Evolutionary conservation across 2,113 vertebrate genomes (phyloP).

Genomic region (Salvelinus sp.): DNA sequence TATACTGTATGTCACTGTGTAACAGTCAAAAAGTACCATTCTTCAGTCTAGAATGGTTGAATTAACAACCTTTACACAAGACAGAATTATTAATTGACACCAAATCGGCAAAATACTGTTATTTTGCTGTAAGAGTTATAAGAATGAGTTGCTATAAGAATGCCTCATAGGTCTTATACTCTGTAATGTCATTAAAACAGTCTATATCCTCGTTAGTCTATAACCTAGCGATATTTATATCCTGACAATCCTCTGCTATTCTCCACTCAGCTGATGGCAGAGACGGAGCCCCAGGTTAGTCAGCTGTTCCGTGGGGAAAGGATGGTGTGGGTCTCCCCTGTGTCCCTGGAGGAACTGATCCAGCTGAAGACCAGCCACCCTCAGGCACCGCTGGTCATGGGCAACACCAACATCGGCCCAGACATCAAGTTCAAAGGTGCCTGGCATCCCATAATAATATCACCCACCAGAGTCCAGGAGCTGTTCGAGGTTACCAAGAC

Average conservation of each 20-base stretch:
- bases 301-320: slow-evolving; percentile 74
- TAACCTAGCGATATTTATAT: not conserved
- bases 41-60: too few species aligned
- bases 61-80: too few species aligned
- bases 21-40: too few species aligned
- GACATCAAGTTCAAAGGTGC: slow-evolving; percentile 73
- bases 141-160: too few species aligned
- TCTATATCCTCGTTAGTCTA: too few species aligned
- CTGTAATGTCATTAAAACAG: too few species aligned
- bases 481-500: slow-evolving; percentile 63
- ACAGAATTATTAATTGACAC: too few species aligned
- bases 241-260: not conserved
- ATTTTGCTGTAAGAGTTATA: too few species aligned
- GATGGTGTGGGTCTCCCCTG: slow-evolving; percentile 73
- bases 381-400: slow-evolving; percentile 78
- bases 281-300: slow-evolving; percentile 58
- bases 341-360: slow-evolving; percentile 75
- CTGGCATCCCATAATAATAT: slow-evolving; percentile 69
- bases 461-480: slow-evolving; percentile 61
- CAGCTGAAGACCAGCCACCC: slow-evolving; percentile 76
- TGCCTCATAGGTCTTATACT: too few species aligned
- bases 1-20: not conserved
- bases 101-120: too few species aligned
- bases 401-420: slow-evolving; percentile 80
- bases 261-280: slow-evolving; percentile 65